phyloP scores from a whole-genome alignment of 2,113 vertebrate genomes.

The Eurystomus gularis region DNA sequence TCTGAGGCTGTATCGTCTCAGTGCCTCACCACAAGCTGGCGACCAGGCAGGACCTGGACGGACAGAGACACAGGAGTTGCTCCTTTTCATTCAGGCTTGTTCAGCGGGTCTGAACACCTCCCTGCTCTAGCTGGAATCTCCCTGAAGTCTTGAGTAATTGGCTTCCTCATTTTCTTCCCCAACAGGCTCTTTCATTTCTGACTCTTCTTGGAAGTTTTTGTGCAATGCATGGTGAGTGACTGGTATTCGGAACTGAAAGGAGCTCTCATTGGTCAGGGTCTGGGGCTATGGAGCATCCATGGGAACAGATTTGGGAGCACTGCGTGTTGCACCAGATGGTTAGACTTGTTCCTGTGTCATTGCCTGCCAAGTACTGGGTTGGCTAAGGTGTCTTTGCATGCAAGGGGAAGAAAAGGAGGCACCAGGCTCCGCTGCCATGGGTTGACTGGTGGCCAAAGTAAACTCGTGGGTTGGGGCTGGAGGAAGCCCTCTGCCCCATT shows the following conservation, averaged over 20 bases:
- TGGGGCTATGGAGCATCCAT: not conserved
- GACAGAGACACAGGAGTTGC: not conserved
- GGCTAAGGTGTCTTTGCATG: not conserved
- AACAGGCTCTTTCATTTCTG: not conserved
- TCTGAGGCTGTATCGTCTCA: not conserved
- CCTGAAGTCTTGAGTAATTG: not conserved
- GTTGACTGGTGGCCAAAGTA: slow-evolving; percentile 22
- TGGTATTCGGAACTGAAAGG: not conserved
- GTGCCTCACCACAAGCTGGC: not conserved
- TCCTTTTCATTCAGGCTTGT: not conserved
- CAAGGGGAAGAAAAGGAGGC: not conserved
- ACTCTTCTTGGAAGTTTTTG: slow-evolving; percentile 23
- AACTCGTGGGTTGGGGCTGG: not conserved
- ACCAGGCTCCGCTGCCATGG: not conserved
- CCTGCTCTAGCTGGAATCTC: not conserved
- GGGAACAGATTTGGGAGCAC: not conserved
- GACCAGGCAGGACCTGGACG: not conserved
- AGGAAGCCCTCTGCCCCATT: not conserved
- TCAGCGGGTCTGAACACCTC: not conserved
- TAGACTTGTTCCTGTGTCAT: fast-evolving
- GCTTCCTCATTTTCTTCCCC: not conserved
- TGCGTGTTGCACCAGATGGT: fast-evolving
- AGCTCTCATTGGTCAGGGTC: not conserved
- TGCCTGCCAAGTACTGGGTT: not conserved
- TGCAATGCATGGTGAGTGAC: not conserved